Conservation (phyloP, 64 coral and sea anemone genomes). For the Montipora capricornis region DNA sequence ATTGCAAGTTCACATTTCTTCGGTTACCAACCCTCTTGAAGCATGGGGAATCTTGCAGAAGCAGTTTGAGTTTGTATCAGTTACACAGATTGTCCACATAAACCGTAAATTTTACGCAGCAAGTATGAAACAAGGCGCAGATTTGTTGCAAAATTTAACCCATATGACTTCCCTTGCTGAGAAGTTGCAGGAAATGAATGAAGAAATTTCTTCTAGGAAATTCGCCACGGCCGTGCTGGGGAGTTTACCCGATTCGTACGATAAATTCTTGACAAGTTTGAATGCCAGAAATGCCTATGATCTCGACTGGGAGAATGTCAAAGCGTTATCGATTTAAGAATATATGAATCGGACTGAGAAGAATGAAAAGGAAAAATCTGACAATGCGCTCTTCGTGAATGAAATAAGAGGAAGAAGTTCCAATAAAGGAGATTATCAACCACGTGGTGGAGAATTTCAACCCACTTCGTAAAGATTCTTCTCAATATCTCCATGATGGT, state of each 20-base stretch:
- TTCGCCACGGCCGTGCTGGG: no score
- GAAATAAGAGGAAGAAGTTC: background rate
- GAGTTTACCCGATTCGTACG: no score
- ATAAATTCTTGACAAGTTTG: no score
- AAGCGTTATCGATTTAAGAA: constrained; percentile 10
- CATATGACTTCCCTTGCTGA: constrained; percentile 63
- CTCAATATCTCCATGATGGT: background rate
- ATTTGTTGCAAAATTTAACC: constrained; percentile 55
- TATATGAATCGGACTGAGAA: constrained; percentile 58
- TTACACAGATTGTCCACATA: constrained; percentile 52
- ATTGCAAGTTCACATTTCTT: constrained; percentile 53
- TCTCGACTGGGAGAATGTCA: constrained; percentile 7
- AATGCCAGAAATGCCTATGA: no score
- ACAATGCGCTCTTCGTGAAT: constrained; percentile 23
- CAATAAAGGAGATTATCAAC: constrained; percentile 17
- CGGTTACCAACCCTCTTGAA: constrained; percentile 12
- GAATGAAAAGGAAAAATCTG: no score
- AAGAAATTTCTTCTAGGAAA: background rate
- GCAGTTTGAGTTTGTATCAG: constrained; percentile 62
- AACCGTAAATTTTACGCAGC: constrained; percentile 59
- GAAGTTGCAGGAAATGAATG: constrained; percentile 50
- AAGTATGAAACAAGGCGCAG: constrained; percentile 30
- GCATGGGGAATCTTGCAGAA: constrained; percentile 38
- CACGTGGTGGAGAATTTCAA: constrained; percentile 29
- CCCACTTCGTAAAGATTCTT: background rate